A percentile compares a stretch with the other conserved stretches of the same genome.
Evolutionary conservation across 1,140 invertebrate genomes (phyloP).

Genomic region (Psix sp.): DNA sequence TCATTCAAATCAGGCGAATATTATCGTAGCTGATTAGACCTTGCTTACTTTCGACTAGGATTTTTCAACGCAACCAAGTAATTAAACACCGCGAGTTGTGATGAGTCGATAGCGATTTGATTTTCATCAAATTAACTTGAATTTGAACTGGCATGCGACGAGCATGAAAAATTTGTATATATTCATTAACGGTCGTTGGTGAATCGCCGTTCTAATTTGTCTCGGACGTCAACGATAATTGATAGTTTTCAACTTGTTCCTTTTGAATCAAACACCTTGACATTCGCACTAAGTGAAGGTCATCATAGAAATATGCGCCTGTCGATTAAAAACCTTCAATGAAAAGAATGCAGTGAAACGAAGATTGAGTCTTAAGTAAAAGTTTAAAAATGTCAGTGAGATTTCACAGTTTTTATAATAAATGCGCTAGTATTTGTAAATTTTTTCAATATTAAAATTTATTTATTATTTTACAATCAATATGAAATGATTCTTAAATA

Average conservation of each 20-base stretch:
- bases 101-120: constrained; percentile 2
- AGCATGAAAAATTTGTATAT: neutral
- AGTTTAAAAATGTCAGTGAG: too few relatives aligned
- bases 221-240: constrained; percentile 4
- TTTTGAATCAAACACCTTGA: constrained; percentile 24
- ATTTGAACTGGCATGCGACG: constrained; percentile 5
- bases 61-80: constrained; percentile 29
- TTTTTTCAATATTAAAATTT: too few relatives aligned
- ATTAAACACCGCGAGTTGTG: constrained; percentile 17
- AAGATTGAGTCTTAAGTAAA: too few relatives aligned
- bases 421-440: too few relatives aligned
- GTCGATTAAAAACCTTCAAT: constrained; percentile 34
- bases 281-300: constrained; percentile 33
- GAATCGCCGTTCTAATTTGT: constrained; percentile 2
- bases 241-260: constrained; percentile 3
- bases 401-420: too few relatives aligned
- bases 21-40: constrained; percentile 33
- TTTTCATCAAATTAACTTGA: constrained; percentile 9
- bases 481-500: too few relatives aligned
- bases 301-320: too few relatives aligned
- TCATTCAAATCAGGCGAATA: constrained; percentile 53
- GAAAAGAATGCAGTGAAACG: constrained; percentile 29
- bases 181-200: neutral
- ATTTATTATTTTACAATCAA: too few relatives aligned
- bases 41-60: constrained; percentile 33